Conservation (phyloP, 2,888 invertebrate species). For the Cremastinae sp. region DNA sequence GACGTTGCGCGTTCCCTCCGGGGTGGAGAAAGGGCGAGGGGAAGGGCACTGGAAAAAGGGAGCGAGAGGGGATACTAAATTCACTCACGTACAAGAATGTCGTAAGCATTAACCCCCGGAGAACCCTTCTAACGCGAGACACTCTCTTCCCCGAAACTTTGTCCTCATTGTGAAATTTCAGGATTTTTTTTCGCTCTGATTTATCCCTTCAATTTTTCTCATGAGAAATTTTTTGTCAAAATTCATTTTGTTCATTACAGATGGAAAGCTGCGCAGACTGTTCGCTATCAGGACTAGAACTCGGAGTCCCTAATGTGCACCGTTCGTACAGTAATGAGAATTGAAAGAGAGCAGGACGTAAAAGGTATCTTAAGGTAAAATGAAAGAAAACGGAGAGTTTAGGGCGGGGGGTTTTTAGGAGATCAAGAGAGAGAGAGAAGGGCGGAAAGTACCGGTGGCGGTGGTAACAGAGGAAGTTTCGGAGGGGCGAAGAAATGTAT, state of each 20-base stretch:
- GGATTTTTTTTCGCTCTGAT: neutral
- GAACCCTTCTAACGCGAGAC: constrained; percentile 25
- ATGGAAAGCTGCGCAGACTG: neutral
- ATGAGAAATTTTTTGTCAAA: neutral
- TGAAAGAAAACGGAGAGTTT: neutral
- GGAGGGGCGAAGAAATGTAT: constrained; percentile 38
- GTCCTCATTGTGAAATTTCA: neutral
- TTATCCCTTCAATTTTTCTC: neutral
- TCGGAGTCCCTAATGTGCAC: too few species aligned
- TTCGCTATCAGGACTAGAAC: too few species aligned
- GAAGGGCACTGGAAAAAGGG: constrained; percentile 40
- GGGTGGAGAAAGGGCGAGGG: constrained; percentile 11
- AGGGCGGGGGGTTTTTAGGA: neutral
- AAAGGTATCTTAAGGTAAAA: neutral
- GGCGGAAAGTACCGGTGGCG: constrained; percentile 32
- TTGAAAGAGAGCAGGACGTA: too few species aligned
- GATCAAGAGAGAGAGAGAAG: constrained; percentile 15
- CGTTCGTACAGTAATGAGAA: too few species aligned
- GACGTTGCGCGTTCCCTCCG: constrained; percentile 36
- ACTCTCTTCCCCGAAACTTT: constrained; percentile 5
- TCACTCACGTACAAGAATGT: constrained; percentile 22
- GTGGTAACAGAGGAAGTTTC: constrained; percentile 34
- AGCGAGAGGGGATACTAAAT: constrained; percentile 30
- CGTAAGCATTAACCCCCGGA: constrained; percentile 32
- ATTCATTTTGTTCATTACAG: neutral